Conservation (phyloP, 2,113 vertebrate genomes). For the Archocentrus centrarchus region DNA sequence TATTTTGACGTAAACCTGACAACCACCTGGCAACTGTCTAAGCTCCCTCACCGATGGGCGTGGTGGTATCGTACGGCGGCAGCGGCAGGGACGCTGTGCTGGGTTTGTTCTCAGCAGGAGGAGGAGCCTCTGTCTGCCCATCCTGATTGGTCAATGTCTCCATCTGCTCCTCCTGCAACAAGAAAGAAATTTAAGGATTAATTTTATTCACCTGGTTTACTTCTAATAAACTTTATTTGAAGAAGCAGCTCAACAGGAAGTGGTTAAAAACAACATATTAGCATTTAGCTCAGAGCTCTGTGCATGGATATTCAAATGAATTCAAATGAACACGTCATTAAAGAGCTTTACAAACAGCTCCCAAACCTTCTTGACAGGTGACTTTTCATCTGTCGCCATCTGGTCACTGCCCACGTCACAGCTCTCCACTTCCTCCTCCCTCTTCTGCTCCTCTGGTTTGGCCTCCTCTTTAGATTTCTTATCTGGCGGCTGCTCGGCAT, state of each 20-base stretch:
- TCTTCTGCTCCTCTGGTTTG: not conserved
- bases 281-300: not conserved
- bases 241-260: not conserved
- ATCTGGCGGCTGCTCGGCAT: constrained; percentile 68
- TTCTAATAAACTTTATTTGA: not conserved
- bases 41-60: constrained; percentile 88
- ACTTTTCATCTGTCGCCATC: not conserved
- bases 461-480: constrained; percentile 70
- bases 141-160: constrained; percentile 26
- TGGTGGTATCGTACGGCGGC: constrained; percentile 86
- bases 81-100: constrained; percentile 67
- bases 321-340: not conserved
- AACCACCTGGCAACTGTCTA: not conserved
- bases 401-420: not conserved
- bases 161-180: not conserved
- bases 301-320: not conserved
- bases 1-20: not conserved
- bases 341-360: not conserved
- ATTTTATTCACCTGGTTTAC: not conserved
- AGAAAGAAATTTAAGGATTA: not conserved
- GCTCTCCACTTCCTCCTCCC: not conserved
- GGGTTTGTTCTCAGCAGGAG: constrained; percentile 40
- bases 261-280: not conserved
- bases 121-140: not conserved
- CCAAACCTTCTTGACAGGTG: not conserved